These are phyloP conservation scores for Peromyscus californicus DNA, from an alignment of 2,113 vertebrate species.

Conservation along the genomic window DNA sequence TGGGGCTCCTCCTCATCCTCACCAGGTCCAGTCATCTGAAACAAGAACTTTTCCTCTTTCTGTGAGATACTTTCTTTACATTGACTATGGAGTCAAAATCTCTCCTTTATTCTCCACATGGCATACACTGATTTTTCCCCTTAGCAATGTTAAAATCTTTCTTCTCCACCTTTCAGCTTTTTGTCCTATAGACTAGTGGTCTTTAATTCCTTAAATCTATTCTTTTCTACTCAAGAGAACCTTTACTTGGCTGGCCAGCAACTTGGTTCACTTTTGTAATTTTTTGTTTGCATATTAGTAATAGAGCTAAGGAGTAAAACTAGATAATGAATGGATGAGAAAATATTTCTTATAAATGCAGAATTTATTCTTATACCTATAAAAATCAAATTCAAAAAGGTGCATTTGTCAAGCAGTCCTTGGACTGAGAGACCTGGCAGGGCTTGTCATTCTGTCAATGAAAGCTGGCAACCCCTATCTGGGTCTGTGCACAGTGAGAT, in stretches of 20 bases:
- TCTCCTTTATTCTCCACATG: background rate
- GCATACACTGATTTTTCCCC: rapidly evolving
- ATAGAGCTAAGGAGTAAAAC: background rate
- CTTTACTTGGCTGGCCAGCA: background rate
- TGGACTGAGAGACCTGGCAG: background rate
- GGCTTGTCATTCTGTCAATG: background rate
- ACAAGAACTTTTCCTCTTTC: background rate
- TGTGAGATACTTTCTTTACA: background rate
- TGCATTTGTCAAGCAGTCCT: constrained; percentile 2
- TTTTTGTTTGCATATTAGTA: constrained; percentile 15
- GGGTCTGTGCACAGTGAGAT: background rate
- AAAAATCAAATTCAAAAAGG: constrained; percentile 24
- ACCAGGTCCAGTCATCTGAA: background rate
- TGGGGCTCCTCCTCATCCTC: background rate
- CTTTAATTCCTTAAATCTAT: background rate
- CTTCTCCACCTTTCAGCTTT: background rate
- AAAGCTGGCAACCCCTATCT: constrained; percentile 1
- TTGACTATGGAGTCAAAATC: background rate
- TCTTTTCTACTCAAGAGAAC: constrained; percentile 3
- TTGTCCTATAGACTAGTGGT: background rate
- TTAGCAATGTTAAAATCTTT: background rate
- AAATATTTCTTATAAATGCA: constrained; percentile 7
- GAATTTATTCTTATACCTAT: constrained; percentile 38
- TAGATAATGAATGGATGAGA: background rate
- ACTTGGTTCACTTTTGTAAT: background rate